A percentile compares a stretch with the other conserved stretches of the same genome.
phyloP scores from a whole-genome alignment of 2,888 invertebrate species.

The Piscicola geometra region DNA sequence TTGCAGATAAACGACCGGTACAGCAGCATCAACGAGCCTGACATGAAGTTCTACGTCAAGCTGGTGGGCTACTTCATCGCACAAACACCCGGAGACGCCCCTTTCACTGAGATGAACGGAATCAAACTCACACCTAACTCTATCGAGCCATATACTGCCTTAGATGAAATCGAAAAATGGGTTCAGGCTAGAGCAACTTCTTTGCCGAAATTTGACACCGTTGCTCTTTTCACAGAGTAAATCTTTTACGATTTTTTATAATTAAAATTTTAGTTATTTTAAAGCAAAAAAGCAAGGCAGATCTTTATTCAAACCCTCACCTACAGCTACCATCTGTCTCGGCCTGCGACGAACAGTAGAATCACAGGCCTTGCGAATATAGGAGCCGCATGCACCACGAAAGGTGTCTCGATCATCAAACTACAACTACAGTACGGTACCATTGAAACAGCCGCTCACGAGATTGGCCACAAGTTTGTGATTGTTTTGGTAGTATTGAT shows the following conservation, averaged over 20 bases:
- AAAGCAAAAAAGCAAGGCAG: too few relatives aligned
- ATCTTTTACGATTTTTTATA: too few relatives aligned
- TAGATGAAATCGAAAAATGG: constrained; percentile 27
- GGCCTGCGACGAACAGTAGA: neutral
- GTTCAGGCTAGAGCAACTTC: neutral
- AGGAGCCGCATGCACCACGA: constrained; percentile 20
- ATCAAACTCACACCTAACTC: neutral
- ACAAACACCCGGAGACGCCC: constrained; percentile 33
- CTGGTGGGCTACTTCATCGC: constrained; percentile 38
- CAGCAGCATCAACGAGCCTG: constrained; percentile 44
- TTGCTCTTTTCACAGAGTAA: constrained; percentile 32
- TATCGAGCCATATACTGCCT: neutral
- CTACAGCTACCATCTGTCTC: neutral
- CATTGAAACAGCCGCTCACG: constrained; percentile 44
- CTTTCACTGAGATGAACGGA: constrained; percentile 27
- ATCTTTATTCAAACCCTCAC: too few relatives aligned
- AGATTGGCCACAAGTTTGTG: constrained; percentile 45
- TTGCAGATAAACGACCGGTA: constrained; percentile 40
- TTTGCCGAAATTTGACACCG: constrained; percentile 33
- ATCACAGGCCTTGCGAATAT: constrained; percentile 34
- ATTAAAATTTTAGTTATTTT: too few relatives aligned
- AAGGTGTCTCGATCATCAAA: constrained; percentile 35
- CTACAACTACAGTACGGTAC: constrained; percentile 37
- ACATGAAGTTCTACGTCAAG: constrained; percentile 39
- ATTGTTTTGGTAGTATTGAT: too few relatives aligned